Evolutionary conservation across 2,797 vertebrate genomes (phyloP).

Genomic region (Paratrypauchen microcephalus): DNA sequence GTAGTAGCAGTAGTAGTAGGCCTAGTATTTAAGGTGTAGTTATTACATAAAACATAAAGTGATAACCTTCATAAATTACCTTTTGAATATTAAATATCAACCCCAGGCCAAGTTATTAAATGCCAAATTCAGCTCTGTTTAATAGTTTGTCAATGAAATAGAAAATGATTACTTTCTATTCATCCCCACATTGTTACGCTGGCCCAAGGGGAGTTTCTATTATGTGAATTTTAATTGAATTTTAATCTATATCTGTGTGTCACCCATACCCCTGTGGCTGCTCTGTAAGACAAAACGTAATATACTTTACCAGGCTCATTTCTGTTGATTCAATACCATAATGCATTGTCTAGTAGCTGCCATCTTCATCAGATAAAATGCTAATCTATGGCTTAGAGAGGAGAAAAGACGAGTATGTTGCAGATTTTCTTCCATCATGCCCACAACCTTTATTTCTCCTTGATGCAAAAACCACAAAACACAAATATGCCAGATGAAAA

Average conservation of each 20-base stretch:
- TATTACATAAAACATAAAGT: too few relatives aligned
- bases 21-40: too few relatives aligned
- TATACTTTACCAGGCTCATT: background rate
- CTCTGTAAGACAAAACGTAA: background rate
- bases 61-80: too few relatives aligned
- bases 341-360: background rate
- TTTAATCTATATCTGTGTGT: background rate
- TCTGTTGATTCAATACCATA: slow-evolving; percentile 3
- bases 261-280: background rate
- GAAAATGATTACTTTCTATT: background rate
- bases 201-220: background rate
- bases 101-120: too few relatives aligned
- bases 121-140: background rate
- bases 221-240: background rate
- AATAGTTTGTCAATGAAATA: background rate
- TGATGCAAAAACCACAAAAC: slow-evolving; percentile 35
- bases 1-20: too few relatives aligned
- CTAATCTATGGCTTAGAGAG: background rate
- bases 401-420: background rate
- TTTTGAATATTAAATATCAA: too few relatives aligned
- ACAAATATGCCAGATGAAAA: slow-evolving; percentile 21
- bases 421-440: slow-evolving; percentile 74
- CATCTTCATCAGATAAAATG: slow-evolving; percentile 11
- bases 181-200: background rate
- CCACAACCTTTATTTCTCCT: slow-evolving; percentile 64